Evolutionary conservation across 2,888 invertebrate species (phyloP).

Genomic region (Lissonota sp.): DNA sequence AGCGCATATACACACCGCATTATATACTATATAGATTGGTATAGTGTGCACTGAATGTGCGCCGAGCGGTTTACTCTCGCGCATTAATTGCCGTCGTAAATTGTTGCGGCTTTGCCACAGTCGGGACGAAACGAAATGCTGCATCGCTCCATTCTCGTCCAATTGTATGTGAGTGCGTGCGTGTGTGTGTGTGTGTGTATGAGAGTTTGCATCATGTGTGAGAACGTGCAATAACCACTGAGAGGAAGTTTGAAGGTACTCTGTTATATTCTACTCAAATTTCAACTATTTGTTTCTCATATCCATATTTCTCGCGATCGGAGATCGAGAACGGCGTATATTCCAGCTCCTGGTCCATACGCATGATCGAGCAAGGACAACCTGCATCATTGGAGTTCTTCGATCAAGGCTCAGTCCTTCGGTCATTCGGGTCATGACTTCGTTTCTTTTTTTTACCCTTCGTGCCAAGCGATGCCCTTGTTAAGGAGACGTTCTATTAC

Average conservation of each 20-base stretch:
- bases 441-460: slow-evolving; percentile 24
- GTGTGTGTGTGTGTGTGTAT: slow-evolving; percentile 7
- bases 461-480: not conserved
- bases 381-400: slow-evolving; percentile 31
- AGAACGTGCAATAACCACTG: slow-evolving; percentile 8
- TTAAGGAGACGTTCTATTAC: no score
- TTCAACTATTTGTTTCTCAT: slow-evolving; percentile 5
- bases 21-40: slow-evolving; percentile 58
- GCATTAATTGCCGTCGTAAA: slow-evolving; percentile 84
- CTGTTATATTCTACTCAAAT: slow-evolving; percentile 10
- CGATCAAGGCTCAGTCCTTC: slow-evolving; percentile 49
- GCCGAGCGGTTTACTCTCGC: slow-evolving; percentile 79
- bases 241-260: slow-evolving; percentile 10
- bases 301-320: slow-evolving; percentile 23
- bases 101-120: slow-evolving; percentile 80
- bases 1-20: slow-evolving; percentile 60
- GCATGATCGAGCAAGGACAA: slow-evolving; percentile 32
- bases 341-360: not conserved
- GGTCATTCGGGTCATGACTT: slow-evolving; percentile 27
- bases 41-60: slow-evolving; percentile 67
- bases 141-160: slow-evolving; percentile 38
- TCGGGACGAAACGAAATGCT: slow-evolving; percentile 67
- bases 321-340: slow-evolving; percentile 6
- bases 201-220: not conserved
- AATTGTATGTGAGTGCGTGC: not conserved